Percentiles rank a stretch among this genome's conserved stretches.
Conservation (phyloP, 2,113 vertebrate genomes). For the Alaudala cheleensis region DNA sequence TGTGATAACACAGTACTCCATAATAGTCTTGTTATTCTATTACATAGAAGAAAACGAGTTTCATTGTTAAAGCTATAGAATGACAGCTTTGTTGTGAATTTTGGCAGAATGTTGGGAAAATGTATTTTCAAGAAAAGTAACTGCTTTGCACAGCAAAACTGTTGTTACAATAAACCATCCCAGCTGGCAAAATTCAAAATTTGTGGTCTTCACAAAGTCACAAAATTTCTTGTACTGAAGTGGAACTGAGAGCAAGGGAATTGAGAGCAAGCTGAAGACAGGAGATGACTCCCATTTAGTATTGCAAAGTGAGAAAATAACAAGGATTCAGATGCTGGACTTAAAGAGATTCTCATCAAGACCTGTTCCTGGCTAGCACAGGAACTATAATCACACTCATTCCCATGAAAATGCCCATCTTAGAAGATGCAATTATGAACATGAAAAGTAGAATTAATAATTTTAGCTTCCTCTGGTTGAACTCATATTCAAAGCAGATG, state of each 20-base stretch:
- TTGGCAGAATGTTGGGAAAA: background rate
- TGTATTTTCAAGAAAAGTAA: background rate
- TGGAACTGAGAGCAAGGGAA: background rate
- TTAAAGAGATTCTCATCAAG: background rate
- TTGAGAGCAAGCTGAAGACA: background rate
- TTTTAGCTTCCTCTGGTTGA: background rate
- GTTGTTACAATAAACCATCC: background rate
- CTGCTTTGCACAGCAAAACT: background rate
- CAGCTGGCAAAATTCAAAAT: background rate
- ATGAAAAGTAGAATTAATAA: background rate
- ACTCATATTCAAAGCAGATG: background rate
- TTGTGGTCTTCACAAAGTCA: background rate
- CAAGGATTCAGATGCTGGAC: background rate
- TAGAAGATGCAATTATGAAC: background rate
- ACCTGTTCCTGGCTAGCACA: background rate
- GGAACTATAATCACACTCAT: background rate
- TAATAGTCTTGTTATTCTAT: background rate
- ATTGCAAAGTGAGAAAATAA: background rate
- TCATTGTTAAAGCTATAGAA: background rate
- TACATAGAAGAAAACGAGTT: background rate
- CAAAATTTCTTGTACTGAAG: background rate
- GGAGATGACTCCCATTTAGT: background rate
- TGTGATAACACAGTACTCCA: background rate
- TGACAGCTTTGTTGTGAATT: background rate
- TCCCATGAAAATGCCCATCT: background rate